A percentile compares a stretch with the other conserved stretches of the same genome.
phyloP scores from a whole-genome alignment of 2,797 vertebrate species.

The Phaenicophaeus curvirostris region DNA sequence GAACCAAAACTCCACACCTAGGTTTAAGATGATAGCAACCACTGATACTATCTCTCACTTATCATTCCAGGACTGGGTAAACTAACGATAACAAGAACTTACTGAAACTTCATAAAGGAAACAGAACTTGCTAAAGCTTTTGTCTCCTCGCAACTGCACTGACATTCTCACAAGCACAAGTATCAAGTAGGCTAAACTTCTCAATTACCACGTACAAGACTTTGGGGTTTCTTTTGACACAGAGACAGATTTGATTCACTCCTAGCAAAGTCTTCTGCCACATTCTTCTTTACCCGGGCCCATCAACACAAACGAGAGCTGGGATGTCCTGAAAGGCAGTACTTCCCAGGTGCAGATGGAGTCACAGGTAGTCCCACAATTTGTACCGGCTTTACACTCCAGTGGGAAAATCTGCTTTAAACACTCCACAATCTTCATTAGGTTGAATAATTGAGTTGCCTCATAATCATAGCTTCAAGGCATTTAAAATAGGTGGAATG shows the following conservation, averaged over 20 bases:
- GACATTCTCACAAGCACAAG: not conserved
- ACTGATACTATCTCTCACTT: constrained; percentile 2
- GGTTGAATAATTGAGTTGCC: not conserved
- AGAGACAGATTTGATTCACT: not conserved
- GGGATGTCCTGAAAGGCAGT: not conserved
- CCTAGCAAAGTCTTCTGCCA: not conserved
- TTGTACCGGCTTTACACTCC: not conserved
- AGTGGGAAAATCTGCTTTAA: not conserved
- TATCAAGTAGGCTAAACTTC: not conserved
- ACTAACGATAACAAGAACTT: not conserved
- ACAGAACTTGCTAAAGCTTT: not conserved
- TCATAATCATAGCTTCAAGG: not conserved
- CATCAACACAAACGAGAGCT: not conserved
- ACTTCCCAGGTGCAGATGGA: not conserved
- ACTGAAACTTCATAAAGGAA: not conserved
- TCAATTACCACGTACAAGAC: not conserved
- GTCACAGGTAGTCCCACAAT: not conserved
- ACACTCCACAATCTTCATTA: not conserved
- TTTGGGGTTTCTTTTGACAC: not conserved
- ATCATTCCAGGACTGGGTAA: not conserved
- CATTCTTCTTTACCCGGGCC: not conserved
- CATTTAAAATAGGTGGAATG: not conserved
- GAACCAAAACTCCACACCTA: constrained; percentile 37
- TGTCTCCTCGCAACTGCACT: not conserved
- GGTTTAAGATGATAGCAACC: not conserved